Evolutionary conservation across 2,113 vertebrate species (phyloP).

Genomic region (Platysteira castanea): DNA sequence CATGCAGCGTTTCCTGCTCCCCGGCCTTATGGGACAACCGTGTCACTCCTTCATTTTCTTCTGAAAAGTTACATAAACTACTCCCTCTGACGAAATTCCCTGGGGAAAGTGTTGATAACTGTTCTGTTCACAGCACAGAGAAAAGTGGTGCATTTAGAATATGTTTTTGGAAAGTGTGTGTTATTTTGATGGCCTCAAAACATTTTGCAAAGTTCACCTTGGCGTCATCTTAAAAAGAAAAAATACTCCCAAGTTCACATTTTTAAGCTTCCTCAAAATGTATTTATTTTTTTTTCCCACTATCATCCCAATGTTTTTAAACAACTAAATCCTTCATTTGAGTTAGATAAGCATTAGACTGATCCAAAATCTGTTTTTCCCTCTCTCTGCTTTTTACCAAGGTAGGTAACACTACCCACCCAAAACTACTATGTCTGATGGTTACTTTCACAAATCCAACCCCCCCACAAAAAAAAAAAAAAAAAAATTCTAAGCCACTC

Average conservation of each 20-base stretch:
- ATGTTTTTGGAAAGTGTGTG: not conserved
- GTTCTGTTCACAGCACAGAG: not conserved
- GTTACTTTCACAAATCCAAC: not conserved
- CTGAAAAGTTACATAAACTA: not conserved
- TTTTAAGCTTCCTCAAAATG: not conserved
- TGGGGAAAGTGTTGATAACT: not conserved
- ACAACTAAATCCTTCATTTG: not conserved
- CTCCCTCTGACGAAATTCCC: not conserved
- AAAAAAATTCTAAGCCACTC: not conserved
- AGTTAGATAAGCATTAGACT: not conserved
- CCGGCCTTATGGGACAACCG: not conserved
- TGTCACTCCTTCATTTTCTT: not conserved
- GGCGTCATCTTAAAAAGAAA: not conserved
- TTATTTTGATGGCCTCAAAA: not conserved
- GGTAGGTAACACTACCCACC: not conserved
- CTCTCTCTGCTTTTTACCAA: not conserved
- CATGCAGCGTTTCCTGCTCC: accelerated
- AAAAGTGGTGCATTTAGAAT: not conserved
- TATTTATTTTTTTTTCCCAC: not conserved
- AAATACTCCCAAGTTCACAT: not conserved
- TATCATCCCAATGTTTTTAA: not conserved
- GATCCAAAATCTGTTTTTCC: not conserved
- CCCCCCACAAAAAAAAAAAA: not conserved
- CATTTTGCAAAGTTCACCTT: not conserved
- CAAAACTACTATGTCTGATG: not conserved